Conservation (phyloP, 2,113 vertebrate genomes). For the Psephotus haematonotus region DNA sequence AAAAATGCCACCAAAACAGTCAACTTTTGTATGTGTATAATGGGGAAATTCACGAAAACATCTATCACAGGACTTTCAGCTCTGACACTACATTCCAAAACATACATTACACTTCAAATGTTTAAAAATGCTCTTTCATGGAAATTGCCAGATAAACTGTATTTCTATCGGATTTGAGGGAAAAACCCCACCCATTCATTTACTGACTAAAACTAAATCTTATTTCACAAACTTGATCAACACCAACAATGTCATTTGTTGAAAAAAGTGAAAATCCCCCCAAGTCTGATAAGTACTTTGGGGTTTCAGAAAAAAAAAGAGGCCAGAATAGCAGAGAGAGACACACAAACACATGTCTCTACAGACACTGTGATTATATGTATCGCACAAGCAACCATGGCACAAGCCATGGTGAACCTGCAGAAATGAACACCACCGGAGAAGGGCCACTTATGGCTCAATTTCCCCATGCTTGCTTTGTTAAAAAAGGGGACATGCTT, state of each 20-base stretch:
- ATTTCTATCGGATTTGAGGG: background rate
- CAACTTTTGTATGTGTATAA: background rate
- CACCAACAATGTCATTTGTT: background rate
- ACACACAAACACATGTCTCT: background rate
- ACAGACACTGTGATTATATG: accelerated
- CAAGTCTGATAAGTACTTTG: background rate
- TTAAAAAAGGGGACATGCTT: background rate
- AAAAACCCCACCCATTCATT: background rate
- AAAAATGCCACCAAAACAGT: background rate
- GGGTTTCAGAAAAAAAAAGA: background rate
- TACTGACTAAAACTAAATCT: background rate
- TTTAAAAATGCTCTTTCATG: background rate
- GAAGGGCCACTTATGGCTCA: background rate
- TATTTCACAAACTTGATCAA: background rate
- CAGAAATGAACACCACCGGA: background rate
- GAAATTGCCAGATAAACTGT: background rate
- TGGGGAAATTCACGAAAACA: background rate
- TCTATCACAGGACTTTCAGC: background rate
- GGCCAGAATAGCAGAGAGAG: background rate
- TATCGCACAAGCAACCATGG: accelerated
- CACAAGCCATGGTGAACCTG: background rate
- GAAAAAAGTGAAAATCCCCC: background rate
- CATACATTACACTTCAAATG: background rate
- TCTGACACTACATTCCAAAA: background rate
- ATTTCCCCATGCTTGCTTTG: background rate